Percentiles rank a stretch among this genome's conserved stretches.
Conservation (phyloP, 64 coral and sea anemone genomes). For the Pocillopora damicornis region DNA sequence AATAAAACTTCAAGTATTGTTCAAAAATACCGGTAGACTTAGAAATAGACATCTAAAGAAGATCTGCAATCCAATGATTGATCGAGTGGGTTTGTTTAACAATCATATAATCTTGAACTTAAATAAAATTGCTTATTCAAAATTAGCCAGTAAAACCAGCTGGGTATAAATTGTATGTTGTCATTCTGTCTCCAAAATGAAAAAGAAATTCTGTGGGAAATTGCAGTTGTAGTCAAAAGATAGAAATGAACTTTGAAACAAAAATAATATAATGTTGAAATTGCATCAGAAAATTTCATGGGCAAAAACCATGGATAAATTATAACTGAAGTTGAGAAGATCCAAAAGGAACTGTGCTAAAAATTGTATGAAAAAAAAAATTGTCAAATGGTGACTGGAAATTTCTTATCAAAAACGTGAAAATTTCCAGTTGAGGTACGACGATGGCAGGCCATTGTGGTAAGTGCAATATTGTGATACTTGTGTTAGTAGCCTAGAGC, state of each 20-base stretch:
- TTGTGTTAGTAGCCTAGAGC: too few species aligned
- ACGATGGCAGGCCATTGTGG: neutral
- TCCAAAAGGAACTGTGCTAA: neutral
- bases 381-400: neutral
- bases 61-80: neutral
- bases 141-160: constrained; percentile 2
- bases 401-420: too few species aligned
- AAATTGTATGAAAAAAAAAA: neutral
- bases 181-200: constrained; percentile 27
- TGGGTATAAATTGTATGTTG: constrained; percentile 42
- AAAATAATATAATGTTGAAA: constrained; percentile 2
- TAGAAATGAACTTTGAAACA: neutral
- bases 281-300: neutral
- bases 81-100: neutral
- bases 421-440: too few species aligned
- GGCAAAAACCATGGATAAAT: too few species aligned
- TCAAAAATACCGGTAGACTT: neutral
- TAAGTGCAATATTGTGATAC: constrained; percentile 14
- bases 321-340: neutral
- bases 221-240: constrained; percentile 5
- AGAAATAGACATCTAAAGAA: neutral
- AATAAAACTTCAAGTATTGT: neutral
- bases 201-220: constrained; percentile 6
- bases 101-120: neutral
- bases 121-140: constrained; percentile 40